A percentile compares a stretch with the other conserved stretches of the same genome.
These are phyloP conservation scores for Alcis repandata DNA, from an alignment of 2,888 invertebrate genomes.

Conservation along the genomic window DNA sequence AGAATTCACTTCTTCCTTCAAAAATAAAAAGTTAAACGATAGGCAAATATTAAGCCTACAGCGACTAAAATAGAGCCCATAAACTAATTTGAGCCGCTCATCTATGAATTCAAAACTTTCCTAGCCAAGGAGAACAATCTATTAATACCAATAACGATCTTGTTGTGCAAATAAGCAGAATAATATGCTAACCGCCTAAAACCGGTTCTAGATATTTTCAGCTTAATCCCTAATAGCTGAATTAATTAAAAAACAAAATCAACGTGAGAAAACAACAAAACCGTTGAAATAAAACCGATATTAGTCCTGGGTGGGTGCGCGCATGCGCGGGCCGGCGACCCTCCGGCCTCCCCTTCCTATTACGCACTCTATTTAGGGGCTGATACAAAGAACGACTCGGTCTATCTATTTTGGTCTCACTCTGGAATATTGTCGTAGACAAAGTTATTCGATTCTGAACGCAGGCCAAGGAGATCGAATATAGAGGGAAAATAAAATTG, in stretches of 20 bases:
- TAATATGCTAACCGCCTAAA: background rate
- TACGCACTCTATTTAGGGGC: conserved; percentile 86
- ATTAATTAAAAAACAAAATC: conserved; percentile 55
- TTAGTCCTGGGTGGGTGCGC: conserved; percentile 63
- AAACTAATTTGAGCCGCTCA: no score
- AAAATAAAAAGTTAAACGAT: no score
- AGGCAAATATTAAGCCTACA: no score
- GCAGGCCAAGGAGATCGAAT: conserved; percentile 56
- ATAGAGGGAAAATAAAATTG: conserved; percentile 54
- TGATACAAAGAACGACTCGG: conserved; percentile 81
- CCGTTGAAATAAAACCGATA: conserved; percentile 82
- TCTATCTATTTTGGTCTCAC: conserved; percentile 83
- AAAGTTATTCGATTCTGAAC: conserved; percentile 76
- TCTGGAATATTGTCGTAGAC: conserved; percentile 80
- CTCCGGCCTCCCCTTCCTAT: conserved; percentile 80
- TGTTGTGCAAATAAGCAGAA: background rate
- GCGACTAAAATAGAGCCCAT: no score
- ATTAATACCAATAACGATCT: background rate
- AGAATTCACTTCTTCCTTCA: no score
- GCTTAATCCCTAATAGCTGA: conserved; percentile 22
- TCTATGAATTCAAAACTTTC: no score
- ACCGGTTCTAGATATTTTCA: background rate
- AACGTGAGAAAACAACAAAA: conserved; percentile 73
- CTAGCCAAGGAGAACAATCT: background rate
- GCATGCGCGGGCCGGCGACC: conserved; percentile 71